Base-by-base conservation (phyloP, 53 echinoderm and acorn worm species). In the Patiria pectinifera region DNA sequence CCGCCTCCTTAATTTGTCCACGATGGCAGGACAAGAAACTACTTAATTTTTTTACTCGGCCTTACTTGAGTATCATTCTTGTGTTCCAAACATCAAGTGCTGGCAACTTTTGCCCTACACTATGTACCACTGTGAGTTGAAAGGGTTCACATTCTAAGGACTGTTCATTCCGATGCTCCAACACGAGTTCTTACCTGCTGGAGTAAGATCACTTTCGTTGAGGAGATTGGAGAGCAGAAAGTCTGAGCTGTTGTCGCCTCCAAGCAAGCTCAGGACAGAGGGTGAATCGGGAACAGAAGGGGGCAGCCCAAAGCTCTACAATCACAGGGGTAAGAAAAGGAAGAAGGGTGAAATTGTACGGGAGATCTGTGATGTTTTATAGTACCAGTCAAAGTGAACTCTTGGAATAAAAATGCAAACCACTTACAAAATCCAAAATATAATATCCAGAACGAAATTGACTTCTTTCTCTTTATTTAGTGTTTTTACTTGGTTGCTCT, bases 261-360 rank as follows among this genome's bases (percentile, higher is more conserved):
- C 99, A 3, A 99, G 94, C 4, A 99, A 85, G 72, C 99, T 99
- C 11, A 99, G 92, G 6, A 99, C 96, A 8, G 99, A 97, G 16
- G 99, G 99, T 4, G 99, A 99, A 88, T 99, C 99, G 35, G 99
- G 99, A 43, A 99, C 97, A 3, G 96, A 93, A 16, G 99, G 95
- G 14, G 99, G 94, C 48, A 93, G 48, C 4, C 93, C 93, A 60
- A 93, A 88, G 72, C 93, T 84, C 95, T 95, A 71, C 22, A 83
- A 62, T 44, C 69, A 66, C 14, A 26, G 61, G 18, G 69, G 48
- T 22, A 6, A 53, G 0, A 53, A 48, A 81, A 78, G 9, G 11
- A 18, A 24, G 22, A 23, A 61, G 15, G 7, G 13, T 6, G 12
- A 6, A 43, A 43, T 82, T 11, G 5, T 4, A 13, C 3, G 60